Evolutionary conservation across 2,888 invertebrate species (phyloP).

Genomic region (Phyto melanocephala): DNA sequence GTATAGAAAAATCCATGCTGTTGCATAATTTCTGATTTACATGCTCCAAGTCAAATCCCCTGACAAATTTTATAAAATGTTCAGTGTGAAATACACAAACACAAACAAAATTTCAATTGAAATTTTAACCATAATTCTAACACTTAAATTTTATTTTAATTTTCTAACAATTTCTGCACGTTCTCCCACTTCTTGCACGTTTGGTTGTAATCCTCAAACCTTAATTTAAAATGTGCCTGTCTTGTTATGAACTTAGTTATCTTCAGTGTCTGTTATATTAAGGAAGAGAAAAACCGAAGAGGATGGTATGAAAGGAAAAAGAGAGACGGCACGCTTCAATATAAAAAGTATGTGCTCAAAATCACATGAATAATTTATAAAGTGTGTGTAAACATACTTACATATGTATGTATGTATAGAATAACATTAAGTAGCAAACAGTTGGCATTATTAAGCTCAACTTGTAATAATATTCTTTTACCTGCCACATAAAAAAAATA

Average conservation of each 20-base stretch:
- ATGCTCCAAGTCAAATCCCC: too few relatives aligned
- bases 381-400: not conserved
- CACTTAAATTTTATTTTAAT: not conserved
- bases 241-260: not conserved
- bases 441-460: not conserved
- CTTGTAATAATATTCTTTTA: not conserved
- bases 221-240: not conserved
- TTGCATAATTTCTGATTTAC: too few relatives aligned
- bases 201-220: not conserved
- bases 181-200: not conserved
- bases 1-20: too few relatives aligned
- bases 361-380: slow-evolving; percentile 17
- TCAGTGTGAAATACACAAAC: too few relatives aligned
- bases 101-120: too few relatives aligned
- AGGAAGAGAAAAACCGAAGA: not conserved
- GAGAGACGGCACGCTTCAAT: not conserved
- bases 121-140: not conserved
- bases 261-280: not conserved
- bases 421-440: not conserved
- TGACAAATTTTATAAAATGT: too few relatives aligned
- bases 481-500: not conserved
- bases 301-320: not conserved
- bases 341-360: not conserved
- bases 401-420: not conserved
- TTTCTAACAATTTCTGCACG: not conserved